Conservation (phyloP, 2,888 invertebrate genomes). For the Craniophora ligustri region DNA sequence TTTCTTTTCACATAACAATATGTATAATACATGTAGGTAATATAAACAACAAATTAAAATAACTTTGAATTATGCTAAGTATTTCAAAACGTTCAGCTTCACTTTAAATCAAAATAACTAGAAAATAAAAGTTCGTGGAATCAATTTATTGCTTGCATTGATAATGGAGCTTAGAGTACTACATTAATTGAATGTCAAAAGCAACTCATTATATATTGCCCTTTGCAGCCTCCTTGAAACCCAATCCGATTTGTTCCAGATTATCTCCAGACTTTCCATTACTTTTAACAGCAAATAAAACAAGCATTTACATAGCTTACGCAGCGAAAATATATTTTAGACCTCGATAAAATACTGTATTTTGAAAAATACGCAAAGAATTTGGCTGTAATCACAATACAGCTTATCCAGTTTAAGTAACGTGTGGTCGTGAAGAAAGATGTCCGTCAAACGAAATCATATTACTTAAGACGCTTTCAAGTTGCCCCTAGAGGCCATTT, state of each 20-base stretch:
- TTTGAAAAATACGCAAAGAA: too few relatives aligned
- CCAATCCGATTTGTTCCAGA: conserved; percentile 20
- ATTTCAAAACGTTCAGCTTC: too few relatives aligned
- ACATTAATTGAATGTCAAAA: conserved; percentile 33
- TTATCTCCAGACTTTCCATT: conserved; percentile 22
- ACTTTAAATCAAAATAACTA: too few relatives aligned
- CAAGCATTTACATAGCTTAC: conserved; percentile 19
- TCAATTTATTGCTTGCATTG: not conserved
- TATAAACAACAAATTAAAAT: too few relatives aligned
- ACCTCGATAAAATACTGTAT: conserved; percentile 1
- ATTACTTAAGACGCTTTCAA: conserved; percentile 32
- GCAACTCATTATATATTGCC: conserved; percentile 13
- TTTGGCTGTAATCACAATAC: conserved; percentile 8
- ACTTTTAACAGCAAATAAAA: conserved; percentile 24
- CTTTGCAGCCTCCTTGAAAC: conserved; percentile 3
- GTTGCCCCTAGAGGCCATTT: conserved; percentile 19
- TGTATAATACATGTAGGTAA: too few relatives aligned
- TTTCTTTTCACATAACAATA: too few relatives aligned
- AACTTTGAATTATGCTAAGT: too few relatives aligned
- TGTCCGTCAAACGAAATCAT: conserved; percentile 20
- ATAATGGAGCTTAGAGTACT: conserved; percentile 1
- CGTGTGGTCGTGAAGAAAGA: conserved; percentile 17
- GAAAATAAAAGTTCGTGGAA: not conserved
- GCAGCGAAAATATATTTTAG: not conserved
- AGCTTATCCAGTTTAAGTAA: conserved; percentile 14